Percentiles rank a stretch among this genome's conserved stretches.
These are phyloP conservation scores for Gasterosteus aculeatus DNA, from an alignment of 2,113 vertebrate species.

Conservation along the genomic window DNA sequence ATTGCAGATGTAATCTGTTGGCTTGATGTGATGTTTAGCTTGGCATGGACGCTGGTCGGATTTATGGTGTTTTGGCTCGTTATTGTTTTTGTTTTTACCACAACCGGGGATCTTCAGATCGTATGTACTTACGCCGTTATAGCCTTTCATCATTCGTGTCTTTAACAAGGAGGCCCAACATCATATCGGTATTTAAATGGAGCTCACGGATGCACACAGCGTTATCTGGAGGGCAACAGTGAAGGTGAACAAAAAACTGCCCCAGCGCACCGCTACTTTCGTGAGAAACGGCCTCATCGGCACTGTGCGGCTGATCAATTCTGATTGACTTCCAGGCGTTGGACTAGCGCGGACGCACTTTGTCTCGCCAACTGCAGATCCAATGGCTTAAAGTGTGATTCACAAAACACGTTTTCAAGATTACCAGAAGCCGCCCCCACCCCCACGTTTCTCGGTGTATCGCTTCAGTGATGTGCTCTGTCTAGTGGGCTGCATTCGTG, in stretches of 20 bases:
- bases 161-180: conserved; percentile 2
- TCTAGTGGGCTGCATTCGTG: neutral
- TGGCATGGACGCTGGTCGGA: conserved; percentile 29
- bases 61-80: conserved; percentile 12
- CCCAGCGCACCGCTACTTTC: no score
- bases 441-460: neutral
- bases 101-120: conserved; percentile 2
- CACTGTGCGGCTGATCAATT: neutral
- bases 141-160: conserved; percentile 1
- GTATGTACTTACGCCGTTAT: conserved; percentile 3
- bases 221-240: neutral
- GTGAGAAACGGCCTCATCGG: neutral
- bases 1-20: conserved; percentile 23
- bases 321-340: neutral
- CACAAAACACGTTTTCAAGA: neutral
- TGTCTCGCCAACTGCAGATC: neutral
- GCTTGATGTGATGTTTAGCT: conserved; percentile 15
- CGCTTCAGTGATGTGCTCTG: conserved; percentile 4
- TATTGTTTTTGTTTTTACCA: conserved; percentile 1
- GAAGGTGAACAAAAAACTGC: neutral
- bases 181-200: neutral
- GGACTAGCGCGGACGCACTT: neutral
- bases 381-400: neutral
- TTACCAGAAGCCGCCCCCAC: neutral
- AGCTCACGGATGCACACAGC: neutral